These are phyloP conservation scores for Limnodromus scolopaceus DNA, from an alignment of 2,797 vertebrate genomes.

Conservation along the genomic window DNA sequence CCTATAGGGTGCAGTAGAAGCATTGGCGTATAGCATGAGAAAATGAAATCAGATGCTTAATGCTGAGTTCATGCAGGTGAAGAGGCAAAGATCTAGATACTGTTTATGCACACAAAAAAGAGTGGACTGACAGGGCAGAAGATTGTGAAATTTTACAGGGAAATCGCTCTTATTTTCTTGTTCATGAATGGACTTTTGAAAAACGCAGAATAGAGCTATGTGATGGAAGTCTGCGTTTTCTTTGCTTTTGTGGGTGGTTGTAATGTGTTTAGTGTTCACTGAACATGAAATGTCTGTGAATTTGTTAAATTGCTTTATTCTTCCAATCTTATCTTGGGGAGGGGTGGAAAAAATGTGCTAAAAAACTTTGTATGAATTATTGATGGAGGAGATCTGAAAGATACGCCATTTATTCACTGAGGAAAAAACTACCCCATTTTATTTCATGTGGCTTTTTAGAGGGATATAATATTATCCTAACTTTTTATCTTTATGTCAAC, in stretches of 20 bases:
- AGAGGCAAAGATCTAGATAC: neutral
- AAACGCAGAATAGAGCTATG: neutral
- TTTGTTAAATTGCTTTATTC: neutral
- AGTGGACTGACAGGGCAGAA: neutral
- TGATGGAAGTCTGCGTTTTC: neutral
- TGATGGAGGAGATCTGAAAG: neutral
- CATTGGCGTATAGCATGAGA: neutral
- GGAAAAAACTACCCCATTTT: neutral
- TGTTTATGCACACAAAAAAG: neutral
- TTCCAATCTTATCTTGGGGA: neutral
- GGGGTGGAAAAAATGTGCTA: neutral
- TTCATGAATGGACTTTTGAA: neutral
- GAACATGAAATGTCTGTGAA: neutral
- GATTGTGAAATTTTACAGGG: neutral
- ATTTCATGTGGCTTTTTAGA: neutral
- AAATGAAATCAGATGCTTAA: slow-evolving; percentile 10
- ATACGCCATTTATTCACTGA: neutral
- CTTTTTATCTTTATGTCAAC: neutral
- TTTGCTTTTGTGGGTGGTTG: neutral
- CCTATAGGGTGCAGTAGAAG: slow-evolving; percentile 27
- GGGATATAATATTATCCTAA: neutral
- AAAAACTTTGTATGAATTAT: neutral
- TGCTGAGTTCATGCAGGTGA: neutral
- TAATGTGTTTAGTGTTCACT: neutral
- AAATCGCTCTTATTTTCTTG: neutral